Percentiles rank a stretch among this genome's conserved stretches.
phyloP scores from a whole-genome alignment of 2,888 invertebrate genomes.

The Acanthosoma haemorrhoidale region DNA sequence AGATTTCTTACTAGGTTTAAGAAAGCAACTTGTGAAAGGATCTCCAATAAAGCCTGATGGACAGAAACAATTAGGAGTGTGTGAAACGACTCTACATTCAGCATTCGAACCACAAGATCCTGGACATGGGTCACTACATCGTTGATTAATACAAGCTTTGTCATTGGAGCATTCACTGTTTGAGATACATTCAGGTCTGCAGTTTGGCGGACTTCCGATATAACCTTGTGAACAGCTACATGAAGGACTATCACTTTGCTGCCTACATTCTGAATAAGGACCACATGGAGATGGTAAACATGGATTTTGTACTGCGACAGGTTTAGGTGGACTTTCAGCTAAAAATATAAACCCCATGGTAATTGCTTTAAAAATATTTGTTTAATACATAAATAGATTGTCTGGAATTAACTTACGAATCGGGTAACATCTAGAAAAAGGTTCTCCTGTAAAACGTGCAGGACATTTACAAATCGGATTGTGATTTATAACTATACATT shows the following conservation, averaged over 20 bases:
- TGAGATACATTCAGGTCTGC: conserved; percentile 72
- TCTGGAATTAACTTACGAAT: conserved; percentile 20
- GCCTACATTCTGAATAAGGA: conserved; percentile 61
- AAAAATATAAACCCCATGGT: background rate
- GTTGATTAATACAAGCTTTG: conserved; percentile 64
- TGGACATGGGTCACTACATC: conserved; percentile 72
- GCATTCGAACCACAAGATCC: conserved; percentile 73
- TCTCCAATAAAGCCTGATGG: conserved; percentile 63
- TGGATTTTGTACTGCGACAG: conserved; percentile 50
- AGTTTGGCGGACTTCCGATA: conserved; percentile 50
- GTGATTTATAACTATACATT: conserved; percentile 54
- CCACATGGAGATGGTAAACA: conserved; percentile 51
- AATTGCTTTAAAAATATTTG: too few relatives aligned
- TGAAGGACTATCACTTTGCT: conserved; percentile 47
- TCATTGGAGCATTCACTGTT: conserved; percentile 66
- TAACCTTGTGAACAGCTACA: conserved; percentile 39
- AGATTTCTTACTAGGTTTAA: conserved; percentile 44
- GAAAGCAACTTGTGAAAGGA: conserved; percentile 62
- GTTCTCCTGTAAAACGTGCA: conserved; percentile 67
- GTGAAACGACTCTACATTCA: conserved; percentile 68
- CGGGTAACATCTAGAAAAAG: conserved; percentile 61
- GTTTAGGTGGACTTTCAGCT: conserved; percentile 37
- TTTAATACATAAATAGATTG: background rate
- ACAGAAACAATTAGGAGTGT: conserved; percentile 60
- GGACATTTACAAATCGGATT: conserved; percentile 80